These are phyloP conservation scores for Sipha flava DNA, from an alignment of 1,140 invertebrate genomes.

Conservation along the genomic window DNA sequence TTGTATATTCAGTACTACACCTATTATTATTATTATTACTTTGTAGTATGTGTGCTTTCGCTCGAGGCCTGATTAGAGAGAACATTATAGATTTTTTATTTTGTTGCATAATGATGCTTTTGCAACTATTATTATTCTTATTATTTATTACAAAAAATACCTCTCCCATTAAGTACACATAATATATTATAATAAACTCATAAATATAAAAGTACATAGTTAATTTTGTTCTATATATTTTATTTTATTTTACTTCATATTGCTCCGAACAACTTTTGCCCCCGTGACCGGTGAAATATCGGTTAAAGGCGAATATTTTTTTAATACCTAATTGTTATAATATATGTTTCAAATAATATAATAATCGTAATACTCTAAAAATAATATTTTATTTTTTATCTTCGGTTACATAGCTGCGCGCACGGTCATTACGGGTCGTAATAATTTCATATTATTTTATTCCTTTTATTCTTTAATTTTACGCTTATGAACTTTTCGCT, in stretches of 20 bases:
- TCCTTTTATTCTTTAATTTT: not conserved
- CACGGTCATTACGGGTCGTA: not conserved
- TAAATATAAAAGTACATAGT: no score
- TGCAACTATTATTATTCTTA: not conserved
- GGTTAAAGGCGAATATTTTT: no score
- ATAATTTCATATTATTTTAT: not conserved
- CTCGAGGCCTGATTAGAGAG: not conserved
- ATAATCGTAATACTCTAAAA: not conserved
- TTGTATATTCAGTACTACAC: not conserved
- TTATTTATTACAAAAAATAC: no score
- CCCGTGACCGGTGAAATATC: no score
- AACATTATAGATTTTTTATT: not conserved
- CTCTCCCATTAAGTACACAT: no score
- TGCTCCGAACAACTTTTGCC: no score
- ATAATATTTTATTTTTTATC: not conserved
- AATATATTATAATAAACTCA: no score
- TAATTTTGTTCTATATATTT: no score
- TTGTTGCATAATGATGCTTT: not conserved
- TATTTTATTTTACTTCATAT: no score
- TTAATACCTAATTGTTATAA: no score
- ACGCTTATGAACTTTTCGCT: not conserved
- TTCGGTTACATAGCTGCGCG: not conserved
- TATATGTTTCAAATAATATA: no score
- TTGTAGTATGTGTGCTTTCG: not conserved
- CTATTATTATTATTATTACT: not conserved